Conservation (phyloP, 2,888 invertebrate species). For the Smittia aterrima region DNA sequence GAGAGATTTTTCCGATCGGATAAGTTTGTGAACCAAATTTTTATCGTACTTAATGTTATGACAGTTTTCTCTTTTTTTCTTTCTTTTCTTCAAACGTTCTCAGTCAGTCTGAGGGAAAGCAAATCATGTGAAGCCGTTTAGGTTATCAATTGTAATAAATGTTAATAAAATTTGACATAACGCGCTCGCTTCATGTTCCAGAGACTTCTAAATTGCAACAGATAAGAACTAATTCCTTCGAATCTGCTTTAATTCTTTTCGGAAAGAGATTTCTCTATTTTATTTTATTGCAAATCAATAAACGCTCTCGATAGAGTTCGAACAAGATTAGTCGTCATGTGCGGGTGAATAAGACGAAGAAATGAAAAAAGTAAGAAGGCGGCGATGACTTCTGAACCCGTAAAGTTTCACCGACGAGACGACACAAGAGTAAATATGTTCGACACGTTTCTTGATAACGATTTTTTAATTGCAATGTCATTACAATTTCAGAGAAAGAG, state of each 20-base stretch:
- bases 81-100: not conserved
- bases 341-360: too few relatives aligned
- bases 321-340: too few relatives aligned
- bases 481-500: too few relatives aligned
- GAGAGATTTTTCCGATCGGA: constrained; percentile 39
- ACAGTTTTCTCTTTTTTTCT: constrained; percentile 13
- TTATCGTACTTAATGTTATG: constrained; percentile 26
- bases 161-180: constrained; percentile 41
- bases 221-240: constrained; percentile 30
- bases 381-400: too few relatives aligned
- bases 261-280: not conserved
- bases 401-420: too few relatives aligned
- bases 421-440: too few relatives aligned
- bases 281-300: constrained; percentile 6
- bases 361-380: too few relatives aligned
- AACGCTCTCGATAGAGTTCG: not conserved
- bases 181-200: constrained; percentile 10
- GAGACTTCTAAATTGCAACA: constrained; percentile 20
- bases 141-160: constrained; percentile 39
- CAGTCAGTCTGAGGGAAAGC: not conserved
- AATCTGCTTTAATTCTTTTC: not conserved
- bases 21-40: constrained; percentile 28
- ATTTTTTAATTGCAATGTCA: too few relatives aligned
- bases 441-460: too few relatives aligned
- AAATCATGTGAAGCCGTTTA: constrained; percentile 1